Evolutionary conservation across 2,797 vertebrate genomes (phyloP), one percentile per base, ranked within the genome.

Genomic region (Sparidentex hasta): DNA sequence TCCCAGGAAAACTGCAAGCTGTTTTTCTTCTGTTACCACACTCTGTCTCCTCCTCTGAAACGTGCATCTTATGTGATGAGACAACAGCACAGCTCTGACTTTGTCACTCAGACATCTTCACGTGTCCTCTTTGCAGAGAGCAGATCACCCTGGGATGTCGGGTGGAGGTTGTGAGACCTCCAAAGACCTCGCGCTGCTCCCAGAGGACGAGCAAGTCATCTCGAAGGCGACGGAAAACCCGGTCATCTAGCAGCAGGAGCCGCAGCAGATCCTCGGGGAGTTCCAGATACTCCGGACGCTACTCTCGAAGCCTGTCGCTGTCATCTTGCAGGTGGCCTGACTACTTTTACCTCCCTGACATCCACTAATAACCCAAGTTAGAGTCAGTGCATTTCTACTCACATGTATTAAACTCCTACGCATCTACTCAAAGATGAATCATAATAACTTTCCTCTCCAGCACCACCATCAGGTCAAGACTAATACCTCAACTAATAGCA

Each of bases 261-360:
- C 91, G 95, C 43, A 95, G 92, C 81, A 80, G 87, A 50, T 98
- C 97, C 44, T 96, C 96, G 0, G 93, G 75, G 3, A 94, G 94
- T 68, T 98, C 96, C 85, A 94, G 92, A 69, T 93, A 94, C 82
- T 96, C 96, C 2, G 91, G 94, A 67, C 95, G 94, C 83, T 95
- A 95, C 70, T 96, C 96, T 54, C 87, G 96, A 78, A 97, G 97
- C 90, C 91, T 91, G 25, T 98, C 98, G 8, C 92, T 91, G 72
- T 98, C 97, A 62, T 97, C 97, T 1, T 95, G 90, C 87, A 97
- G 94, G 93, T 98, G 94, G 51, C 83, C 94, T 73, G 11, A 29
- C 20, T 13, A 4, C 27, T 29, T 55, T 13, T 55, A 18, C 33
- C 52, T 43, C 27, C 29, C 20, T 2, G 51, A 65, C 13, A 48